Conservation (phyloP, 2,113 vertebrate genomes). For the Ranitomeya imitator region DNA sequence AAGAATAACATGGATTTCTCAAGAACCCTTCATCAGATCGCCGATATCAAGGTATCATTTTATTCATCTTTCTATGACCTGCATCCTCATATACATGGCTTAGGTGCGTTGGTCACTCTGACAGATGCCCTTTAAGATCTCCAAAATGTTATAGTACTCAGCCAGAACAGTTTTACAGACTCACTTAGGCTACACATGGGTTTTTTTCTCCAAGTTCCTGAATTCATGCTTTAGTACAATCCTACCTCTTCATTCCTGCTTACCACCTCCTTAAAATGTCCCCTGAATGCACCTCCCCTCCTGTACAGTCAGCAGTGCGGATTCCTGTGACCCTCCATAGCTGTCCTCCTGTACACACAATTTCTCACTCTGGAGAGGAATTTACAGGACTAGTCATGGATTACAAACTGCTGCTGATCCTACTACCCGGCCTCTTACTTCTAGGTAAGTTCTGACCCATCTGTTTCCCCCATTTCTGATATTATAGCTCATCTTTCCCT, state of each 20-base stretch:
- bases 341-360: background rate
- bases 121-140: background rate
- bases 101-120: too few relatives aligned
- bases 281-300: constrained; percentile 40
- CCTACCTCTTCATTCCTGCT: constrained; percentile 28
- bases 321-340: fast-evolving
- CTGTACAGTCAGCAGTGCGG: constrained; percentile 5
- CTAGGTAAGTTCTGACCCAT: background rate
- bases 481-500: background rate
- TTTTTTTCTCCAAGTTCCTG: background rate
- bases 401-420: constrained; percentile 29
- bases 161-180: background rate
- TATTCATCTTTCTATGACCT: too few relatives aligned
- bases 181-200: background rate
- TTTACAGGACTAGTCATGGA: background rate
- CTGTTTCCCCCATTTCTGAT: background rate
- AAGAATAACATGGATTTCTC: too few relatives aligned
- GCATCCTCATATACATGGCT: too few relatives aligned
- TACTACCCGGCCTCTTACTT: constrained; percentile 42
- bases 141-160: background rate
- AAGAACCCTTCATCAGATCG: too few relatives aligned
- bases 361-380: background rate
- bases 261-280: constrained; percentile 14
- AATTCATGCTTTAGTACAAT: constrained; percentile 24
- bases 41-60: too few relatives aligned